A percentile compares a stretch with the other conserved stretches of the same genome.
phyloP scores from a whole-genome alignment of 30 jellyfish, hydroid and myxozoan species.

The Sanderia malayensis region DNA sequence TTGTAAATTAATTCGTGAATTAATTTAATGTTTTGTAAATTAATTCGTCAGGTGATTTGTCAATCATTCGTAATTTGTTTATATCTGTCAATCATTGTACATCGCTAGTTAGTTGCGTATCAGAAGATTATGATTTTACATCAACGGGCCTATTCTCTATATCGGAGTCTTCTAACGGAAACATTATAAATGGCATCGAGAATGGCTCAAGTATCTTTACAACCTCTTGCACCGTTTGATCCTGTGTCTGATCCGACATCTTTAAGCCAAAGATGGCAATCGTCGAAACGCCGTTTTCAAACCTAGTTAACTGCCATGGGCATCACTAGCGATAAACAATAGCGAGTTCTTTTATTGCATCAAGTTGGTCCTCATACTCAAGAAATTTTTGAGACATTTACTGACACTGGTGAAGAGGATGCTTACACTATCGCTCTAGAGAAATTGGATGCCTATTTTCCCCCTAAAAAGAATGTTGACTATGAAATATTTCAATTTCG shows the following conservation, averaged over 20 bases:
- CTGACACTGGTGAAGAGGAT: not conserved
- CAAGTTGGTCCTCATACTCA: conserved; percentile 31
- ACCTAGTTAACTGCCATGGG: not conserved
- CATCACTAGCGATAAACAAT: not conserved
- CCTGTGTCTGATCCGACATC: not conserved
- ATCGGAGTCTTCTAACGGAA: not conserved
- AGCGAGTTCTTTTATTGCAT: conserved; percentile 8
- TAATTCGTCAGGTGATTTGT: no score
- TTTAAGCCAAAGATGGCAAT: not conserved
- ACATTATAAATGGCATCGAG: not conserved
- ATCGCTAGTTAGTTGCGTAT: no score
- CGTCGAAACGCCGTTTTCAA: no score
- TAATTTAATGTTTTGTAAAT: no score
- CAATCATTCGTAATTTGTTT: no score
- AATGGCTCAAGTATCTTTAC: not conserved
- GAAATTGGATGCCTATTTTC: not conserved
- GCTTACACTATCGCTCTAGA: not conserved
- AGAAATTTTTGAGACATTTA: conserved; percentile 15
- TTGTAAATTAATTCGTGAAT: no score
- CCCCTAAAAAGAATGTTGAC: conserved; percentile 18
- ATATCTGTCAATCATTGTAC: no score
- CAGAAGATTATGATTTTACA: no score
- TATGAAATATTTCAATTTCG: conserved; percentile 24
- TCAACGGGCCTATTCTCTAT: not conserved
- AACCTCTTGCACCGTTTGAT: not conserved